Evolutionary conservation across 2,888 invertebrate genomes (phyloP).

Genomic region (Macrosoma leucophasiata): DNA sequence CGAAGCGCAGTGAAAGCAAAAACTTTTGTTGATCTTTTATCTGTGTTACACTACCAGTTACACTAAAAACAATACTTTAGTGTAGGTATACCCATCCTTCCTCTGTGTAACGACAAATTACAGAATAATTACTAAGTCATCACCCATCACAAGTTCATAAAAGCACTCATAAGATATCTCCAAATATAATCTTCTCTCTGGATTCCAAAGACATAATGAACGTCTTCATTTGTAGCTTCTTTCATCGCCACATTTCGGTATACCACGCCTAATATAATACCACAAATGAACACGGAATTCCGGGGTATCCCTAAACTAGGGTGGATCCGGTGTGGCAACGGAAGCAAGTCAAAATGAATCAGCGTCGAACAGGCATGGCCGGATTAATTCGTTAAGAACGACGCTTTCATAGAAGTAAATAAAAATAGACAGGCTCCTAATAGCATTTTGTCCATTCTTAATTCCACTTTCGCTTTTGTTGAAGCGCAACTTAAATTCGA

Average conservation of each 20-base stretch:
- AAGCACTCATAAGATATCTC: no score
- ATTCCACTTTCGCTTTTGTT: conserved; percentile 53
- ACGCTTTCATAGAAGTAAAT: conserved; percentile 44
- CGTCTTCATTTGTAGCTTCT: conserved; percentile 31
- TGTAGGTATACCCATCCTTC: no score
- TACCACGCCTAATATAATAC: conserved; percentile 66
- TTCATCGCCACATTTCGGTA: conserved; percentile 32
- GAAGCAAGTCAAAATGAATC: conserved; percentile 45
- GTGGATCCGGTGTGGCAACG: conserved; percentile 34
- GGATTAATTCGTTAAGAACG: conserved; percentile 59
- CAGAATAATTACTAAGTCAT: no score
- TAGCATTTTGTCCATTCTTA: conserved; percentile 42
- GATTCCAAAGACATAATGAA: conserved; percentile 42
- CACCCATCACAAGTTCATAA: no score
- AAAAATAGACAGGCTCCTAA: conserved; percentile 49
- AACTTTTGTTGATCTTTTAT: no score
- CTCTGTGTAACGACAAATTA: no score
- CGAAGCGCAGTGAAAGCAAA: no score
- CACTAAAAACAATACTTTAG: no score
- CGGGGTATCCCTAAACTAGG: conserved; percentile 44
- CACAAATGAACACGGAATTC: conserved; percentile 66
- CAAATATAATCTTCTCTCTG: no score
- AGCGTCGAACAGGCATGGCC: conserved; percentile 37
- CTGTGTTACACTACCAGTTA: no score
- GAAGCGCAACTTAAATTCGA: no score